phyloP scores from a whole-genome alignment of 2,113 vertebrate species.

The Pygathrix nemaeus region DNA sequence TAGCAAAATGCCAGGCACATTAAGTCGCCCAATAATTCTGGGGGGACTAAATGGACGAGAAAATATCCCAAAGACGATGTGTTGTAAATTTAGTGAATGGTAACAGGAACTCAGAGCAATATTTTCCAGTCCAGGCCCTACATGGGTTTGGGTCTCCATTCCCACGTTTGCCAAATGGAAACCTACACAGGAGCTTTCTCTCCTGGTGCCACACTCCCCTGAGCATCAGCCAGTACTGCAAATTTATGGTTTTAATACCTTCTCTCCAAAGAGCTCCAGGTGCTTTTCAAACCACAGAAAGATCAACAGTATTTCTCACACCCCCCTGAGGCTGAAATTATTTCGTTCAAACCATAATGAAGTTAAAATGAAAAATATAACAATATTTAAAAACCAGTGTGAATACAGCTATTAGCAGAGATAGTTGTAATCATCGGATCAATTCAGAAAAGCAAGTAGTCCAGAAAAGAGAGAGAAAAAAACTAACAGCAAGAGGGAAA shows the following conservation, averaged over 20 bases:
- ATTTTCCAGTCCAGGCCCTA: no score
- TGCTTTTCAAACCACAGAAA: not conserved
- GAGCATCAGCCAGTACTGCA: not conserved
- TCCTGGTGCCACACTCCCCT: not conserved
- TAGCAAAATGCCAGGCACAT: not conserved
- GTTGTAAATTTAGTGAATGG: not conserved
- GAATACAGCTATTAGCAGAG: not conserved
- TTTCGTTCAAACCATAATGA: not conserved
- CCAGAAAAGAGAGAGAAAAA: not conserved
- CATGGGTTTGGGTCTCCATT: not conserved
- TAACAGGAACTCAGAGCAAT: not conserved
- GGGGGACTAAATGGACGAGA: not conserved
- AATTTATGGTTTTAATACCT: not conserved
- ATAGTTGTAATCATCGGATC: no score
- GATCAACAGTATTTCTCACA: not conserved
- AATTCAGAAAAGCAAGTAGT: not conserved
- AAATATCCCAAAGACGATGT: not conserved
- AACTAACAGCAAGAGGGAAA: not conserved
- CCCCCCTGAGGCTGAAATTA: not conserved
- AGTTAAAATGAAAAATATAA: not conserved
- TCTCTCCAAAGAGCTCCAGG: not conserved
- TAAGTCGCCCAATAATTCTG: not conserved
- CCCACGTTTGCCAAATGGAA: no score
- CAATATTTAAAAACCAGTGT: not conserved
- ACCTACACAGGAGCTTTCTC: no score